phyloP scores from a whole-genome alignment of 1,140 invertebrate species.

The Ostrea denselamellosa region DNA sequence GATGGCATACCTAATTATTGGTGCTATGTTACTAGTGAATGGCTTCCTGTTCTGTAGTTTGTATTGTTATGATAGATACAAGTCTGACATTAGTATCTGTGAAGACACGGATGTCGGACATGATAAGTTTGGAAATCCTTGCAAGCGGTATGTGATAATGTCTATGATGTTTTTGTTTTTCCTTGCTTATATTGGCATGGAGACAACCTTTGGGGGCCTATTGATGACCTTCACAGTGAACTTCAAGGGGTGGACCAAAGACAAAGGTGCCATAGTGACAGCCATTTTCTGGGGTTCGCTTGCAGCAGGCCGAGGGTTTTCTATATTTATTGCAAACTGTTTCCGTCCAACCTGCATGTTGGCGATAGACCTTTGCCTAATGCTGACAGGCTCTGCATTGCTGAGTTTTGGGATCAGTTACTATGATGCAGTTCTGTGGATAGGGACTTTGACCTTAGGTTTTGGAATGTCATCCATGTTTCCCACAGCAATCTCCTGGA shows the following conservation, averaged over 20 bases:
- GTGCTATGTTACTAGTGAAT: slow-evolving; percentile 77
- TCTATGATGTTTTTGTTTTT: slow-evolving; percentile 79
- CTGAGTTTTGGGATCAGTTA: slow-evolving; percentile 74
- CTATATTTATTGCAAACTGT: slow-evolving; percentile 78
- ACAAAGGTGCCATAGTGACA: slow-evolving; percentile 76
- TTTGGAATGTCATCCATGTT: slow-evolving; percentile 81
- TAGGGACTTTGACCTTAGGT: slow-evolving; percentile 74
- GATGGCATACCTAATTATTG: slow-evolving; percentile 79
- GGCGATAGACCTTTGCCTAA: slow-evolving; percentile 74
- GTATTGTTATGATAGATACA: slow-evolving; percentile 74
- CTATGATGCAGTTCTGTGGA: slow-evolving; percentile 67
- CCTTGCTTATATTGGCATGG: slow-evolving; percentile 79
- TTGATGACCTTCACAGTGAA: slow-evolving; percentile 77
- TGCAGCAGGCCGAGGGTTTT: slow-evolving; percentile 78
- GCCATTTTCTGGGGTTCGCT: slow-evolving; percentile 81
- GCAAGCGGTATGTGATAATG: slow-evolving; percentile 65
- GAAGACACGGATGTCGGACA: slow-evolving; percentile 46
- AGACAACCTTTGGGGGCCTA: slow-evolving; percentile 80
- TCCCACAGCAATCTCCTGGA: slow-evolving; percentile 80
- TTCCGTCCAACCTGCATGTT: slow-evolving; percentile 77
- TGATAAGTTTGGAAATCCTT: slow-evolving; percentile 41
- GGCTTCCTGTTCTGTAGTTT: slow-evolving; percentile 78
- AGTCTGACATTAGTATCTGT: slow-evolving; percentile 39
- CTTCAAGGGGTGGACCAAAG: slow-evolving; percentile 72
- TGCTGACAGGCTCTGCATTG: slow-evolving; percentile 75